Evolutionary conservation across 2,888 invertebrate species (phyloP).

Genomic region (Microplitis manilae): DNA sequence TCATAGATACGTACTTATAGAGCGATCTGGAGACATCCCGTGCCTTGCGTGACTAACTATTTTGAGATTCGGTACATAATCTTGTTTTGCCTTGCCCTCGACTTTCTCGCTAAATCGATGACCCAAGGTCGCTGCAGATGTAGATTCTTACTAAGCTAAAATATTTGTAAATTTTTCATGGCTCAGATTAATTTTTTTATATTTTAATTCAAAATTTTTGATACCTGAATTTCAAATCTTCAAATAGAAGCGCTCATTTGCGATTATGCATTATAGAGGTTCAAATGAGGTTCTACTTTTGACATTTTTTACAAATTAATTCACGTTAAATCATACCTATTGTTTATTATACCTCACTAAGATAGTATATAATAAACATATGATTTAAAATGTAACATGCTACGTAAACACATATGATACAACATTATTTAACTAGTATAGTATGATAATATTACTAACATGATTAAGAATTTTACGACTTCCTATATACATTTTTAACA

Average conservation of each 20-base stretch:
- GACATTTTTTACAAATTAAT: too few species aligned
- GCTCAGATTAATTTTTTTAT: background rate
- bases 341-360: too few species aligned
- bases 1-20: constrained; percentile 3
- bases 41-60: constrained; percentile 55
- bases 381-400: background rate
- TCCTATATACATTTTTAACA: too few species aligned
- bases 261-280: too few species aligned
- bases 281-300: too few species aligned
- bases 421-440: too few species aligned
- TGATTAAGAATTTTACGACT: too few species aligned
- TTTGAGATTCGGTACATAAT: constrained; percentile 35
- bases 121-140: constrained; percentile 61
- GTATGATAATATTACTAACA: too few species aligned
- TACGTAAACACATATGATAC: background rate
- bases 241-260: too few species aligned
- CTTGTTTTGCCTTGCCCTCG: constrained; percentile 17
- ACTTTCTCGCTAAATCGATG: constrained; percentile 48
- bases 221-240: too few species aligned
- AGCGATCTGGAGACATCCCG: constrained; percentile 33
- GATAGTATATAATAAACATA: background rate
- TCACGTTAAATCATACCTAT: too few species aligned
- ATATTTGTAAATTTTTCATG: constrained; percentile 11
- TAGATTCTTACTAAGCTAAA: constrained; percentile 21
- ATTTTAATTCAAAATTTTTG: too few species aligned